A percentile compares a stretch with the other conserved stretches of the same genome.
Evolutionary conservation across 2,113 vertebrate genomes (phyloP).

Genomic region (Urocolius indicus): DNA sequence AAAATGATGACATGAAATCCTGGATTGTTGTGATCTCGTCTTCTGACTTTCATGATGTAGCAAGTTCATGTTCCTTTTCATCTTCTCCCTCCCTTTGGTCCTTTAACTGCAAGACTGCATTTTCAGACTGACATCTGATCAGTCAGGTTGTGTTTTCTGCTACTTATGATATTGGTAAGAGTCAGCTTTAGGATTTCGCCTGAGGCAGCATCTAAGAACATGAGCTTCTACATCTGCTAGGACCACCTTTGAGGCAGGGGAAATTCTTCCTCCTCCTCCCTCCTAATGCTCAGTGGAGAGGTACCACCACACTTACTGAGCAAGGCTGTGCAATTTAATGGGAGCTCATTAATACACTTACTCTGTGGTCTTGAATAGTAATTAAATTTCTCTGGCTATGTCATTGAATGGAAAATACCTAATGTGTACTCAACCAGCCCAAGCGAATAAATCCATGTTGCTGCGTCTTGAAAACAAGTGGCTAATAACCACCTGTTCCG

Average conservation of each 20-base stretch:
- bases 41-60: background rate
- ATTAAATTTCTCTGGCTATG: background rate
- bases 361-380: background rate
- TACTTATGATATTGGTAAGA: background rate
- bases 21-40: background rate
- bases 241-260: rapidly evolving
- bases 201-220: background rate
- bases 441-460: background rate
- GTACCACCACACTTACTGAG: background rate
- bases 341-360: background rate
- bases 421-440: background rate
- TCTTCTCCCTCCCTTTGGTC: rapidly evolving
- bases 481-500: rapidly evolving
- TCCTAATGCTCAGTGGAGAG: background rate
- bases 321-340: background rate
- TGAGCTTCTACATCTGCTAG: background rate
- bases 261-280: background rate
- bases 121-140: background rate
- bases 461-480: background rate
- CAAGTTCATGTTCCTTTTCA: background rate
- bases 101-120: background rate
- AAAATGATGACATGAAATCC: background rate
- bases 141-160: background rate
- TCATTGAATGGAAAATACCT: background rate
- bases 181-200: background rate